Evolutionary conservation across 2,113 vertebrate genomes (phyloP), one percentile per base, ranked within the genome.

Genomic region (Notothenia rossii): DNA sequence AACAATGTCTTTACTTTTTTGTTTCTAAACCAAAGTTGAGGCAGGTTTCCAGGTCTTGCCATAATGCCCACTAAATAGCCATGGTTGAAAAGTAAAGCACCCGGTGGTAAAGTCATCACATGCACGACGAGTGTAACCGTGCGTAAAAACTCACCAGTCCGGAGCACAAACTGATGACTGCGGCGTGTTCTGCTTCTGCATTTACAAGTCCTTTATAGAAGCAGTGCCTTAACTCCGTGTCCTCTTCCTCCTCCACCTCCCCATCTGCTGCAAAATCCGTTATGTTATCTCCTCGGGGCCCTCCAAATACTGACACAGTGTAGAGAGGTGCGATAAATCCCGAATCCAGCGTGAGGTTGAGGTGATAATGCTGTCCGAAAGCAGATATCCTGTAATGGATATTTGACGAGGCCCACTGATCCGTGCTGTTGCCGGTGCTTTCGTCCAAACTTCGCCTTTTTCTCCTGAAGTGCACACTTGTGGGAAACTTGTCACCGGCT

Each of bases 191-290:
- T 46, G 94, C 89, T 64, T 95, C 91, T 79, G 96, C 95, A 58
- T 99, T 99, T 87, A 99, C 98, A 89, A 97, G 96, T 84, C 98
- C 98, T 89, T 94, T 96, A 93, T 99, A 99, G 89, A 99, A 99
- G 91, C 98, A 99, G 90, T 99, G 98, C 86, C 95, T 96, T 84
- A 98, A 95, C 88, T 97, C 96, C 58, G 95, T 91, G 87, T 96
- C 94, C 84, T 96, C 96, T 81, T 96, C 96, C 79, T 91, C 82
- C 46, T 77, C 81, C 61, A 90, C 82, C 93, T 77, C 86, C 66
- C 92, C 95, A 78, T 95, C 96, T 83, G 73, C 7, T 62, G 87
- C 94, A 86, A 95, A 94, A 83, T 92, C 94, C 67, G 94, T 96
- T 83, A 94, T 86, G 79, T 98, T 96, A 62, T 88, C 90, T 89